Evolutionary conservation across 2,113 vertebrate species (phyloP).

Genomic region (Archocentrus centrarchus): DNA sequence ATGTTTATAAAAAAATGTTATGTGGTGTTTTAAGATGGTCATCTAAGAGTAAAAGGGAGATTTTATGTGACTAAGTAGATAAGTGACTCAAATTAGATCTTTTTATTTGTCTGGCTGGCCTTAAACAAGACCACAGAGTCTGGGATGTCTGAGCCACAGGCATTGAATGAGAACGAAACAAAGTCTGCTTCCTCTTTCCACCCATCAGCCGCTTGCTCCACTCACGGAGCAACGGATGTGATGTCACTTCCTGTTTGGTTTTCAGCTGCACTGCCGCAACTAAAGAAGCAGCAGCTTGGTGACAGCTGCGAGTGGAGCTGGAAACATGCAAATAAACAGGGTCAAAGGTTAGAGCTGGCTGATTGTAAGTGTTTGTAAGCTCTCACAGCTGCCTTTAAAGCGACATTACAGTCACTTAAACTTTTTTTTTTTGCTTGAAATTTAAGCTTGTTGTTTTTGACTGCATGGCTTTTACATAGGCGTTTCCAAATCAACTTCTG

Average conservation of each 20-base stretch:
- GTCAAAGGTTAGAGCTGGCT: constrained; percentile 62
- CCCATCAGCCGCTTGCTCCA: constrained; percentile 52
- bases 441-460: not conserved
- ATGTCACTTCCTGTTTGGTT: constrained; percentile 84
- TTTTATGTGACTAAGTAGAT: constrained; percentile 60
- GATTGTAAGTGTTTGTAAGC: constrained; percentile 47
- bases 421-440: constrained; percentile 17
- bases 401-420: not conserved
- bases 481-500: constrained; percentile 25
- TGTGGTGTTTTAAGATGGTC: constrained; percentile 16
- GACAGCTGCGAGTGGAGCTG: constrained; percentile 74
- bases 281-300: constrained; percentile 59
- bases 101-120: constrained; percentile 76
- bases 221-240: constrained; percentile 83
- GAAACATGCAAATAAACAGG: constrained; percentile 77
- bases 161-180: constrained; percentile 70
- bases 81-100: constrained; percentile 66
- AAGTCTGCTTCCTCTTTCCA: constrained; percentile 83
- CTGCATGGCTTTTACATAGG: not conserved
- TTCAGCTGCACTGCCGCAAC: constrained; percentile 47
- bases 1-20: constrained; percentile 17
- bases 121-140: constrained; percentile 75
- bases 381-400: constrained; percentile 39
- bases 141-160: constrained; percentile 67
- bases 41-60: constrained; percentile 22